phyloP scores from a whole-genome alignment of 2,113 vertebrate species.

The Macrotus californicus region DNA sequence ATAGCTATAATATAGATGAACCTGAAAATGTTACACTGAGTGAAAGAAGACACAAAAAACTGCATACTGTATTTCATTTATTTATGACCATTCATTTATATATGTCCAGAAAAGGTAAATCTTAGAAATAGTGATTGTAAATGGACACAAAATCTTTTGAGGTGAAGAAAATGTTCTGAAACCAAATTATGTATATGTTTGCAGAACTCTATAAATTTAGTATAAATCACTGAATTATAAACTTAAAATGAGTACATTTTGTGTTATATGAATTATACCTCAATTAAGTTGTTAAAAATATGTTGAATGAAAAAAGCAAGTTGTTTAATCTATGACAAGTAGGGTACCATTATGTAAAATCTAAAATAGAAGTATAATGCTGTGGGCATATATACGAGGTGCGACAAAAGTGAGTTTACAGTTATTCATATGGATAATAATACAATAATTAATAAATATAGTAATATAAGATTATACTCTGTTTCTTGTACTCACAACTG shows the following conservation, averaged over 20 bases:
- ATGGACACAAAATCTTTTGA: not conserved
- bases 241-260: not conserved
- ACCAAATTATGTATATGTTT: not conserved
- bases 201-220: not conserved
- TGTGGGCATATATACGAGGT: not conserved
- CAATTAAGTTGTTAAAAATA: conserved; percentile 20
- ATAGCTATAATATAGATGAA: not conserved
- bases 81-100: not conserved
- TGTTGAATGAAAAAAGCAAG: conserved; percentile 1
- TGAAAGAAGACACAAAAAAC: not conserved
- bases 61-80: not conserved
- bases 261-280: not conserved
- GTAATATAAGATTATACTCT: not conserved
- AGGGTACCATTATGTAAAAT: not conserved
- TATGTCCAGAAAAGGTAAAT: not conserved
- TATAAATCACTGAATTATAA: not conserved
- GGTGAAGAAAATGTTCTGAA: conserved; percentile 5
- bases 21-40: not conserved
- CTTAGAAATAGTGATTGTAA: not conserved
- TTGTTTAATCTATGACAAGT: not conserved
- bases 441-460: not conserved
- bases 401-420: not conserved
- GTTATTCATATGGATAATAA: not conserved
- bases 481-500: not conserved
- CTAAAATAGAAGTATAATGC: not conserved